Base-by-base conservation (phyloP, 2,113 vertebrate genomes). In the Coptodon rendalli region DNA sequence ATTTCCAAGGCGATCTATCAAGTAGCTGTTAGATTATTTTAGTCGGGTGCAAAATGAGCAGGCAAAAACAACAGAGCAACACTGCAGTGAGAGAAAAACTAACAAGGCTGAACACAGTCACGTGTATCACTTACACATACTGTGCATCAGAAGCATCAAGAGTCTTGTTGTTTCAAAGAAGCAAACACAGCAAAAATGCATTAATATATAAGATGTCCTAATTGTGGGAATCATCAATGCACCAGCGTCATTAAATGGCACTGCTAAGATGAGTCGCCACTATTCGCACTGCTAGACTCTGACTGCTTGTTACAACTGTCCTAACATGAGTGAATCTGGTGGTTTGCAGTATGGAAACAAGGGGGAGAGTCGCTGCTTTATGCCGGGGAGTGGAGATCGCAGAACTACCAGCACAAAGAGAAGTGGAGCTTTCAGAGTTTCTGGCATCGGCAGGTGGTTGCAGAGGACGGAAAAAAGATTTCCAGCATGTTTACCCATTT, bases 401-500 rank as follows among this genome's bases (percentile, higher is more conserved):
- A 84, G 83, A 83, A 86, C 56, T 24, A 91, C 56, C 86, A 78
- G 89, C 54, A 52, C 27, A 82, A 86, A 88, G 81, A 63, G 61
- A 91, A 43, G 48, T 29, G 5, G 82, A 83, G 82, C 82, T 91
- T 40, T 89, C n/a, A 68, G 66, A 83, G 88, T 82, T 85, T 86
- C 80, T 91, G 66, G 81, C 38, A 50, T 40, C 48, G 36, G 83
- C 88, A 88, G 59, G 68, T 76, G 89, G 73, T 78, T 31, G 45
- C 0, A 78, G 73, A 50, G 45, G 73, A 68, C 17, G 86, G 88
- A 89, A 93, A 90, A 92, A 90, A 48, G 2, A 86, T 91, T 90
- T 87, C 87, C 88, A 31, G 80, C 63, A 24, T 92, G 76, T 88
- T 91, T 91, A 66, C 59, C 48, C 38, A 52, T 84, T 73, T 89